A percentile compares a stretch with the other conserved stretches of the same genome.
These are phyloP conservation scores for Macaca mulatta DNA, from an alignment of 2,113 vertebrate genomes.

Conservation along the genomic window DNA sequence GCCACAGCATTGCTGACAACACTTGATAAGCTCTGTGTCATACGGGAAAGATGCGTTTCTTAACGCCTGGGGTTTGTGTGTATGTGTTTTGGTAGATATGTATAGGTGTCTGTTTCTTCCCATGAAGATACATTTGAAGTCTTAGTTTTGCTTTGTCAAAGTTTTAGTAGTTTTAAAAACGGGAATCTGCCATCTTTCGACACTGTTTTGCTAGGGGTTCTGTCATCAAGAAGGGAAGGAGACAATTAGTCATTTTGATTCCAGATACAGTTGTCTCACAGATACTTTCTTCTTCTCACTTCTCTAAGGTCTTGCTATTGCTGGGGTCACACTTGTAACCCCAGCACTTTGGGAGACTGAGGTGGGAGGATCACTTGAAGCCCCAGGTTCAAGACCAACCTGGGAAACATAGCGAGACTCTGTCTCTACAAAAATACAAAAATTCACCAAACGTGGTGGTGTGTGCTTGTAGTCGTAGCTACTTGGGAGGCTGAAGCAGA, in stretches of 20 bases:
- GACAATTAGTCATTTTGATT: conserved; percentile 31
- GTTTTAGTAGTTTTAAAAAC: conserved; percentile 25
- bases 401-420: too few species aligned
- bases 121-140: not conserved
- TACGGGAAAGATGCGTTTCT: conserved; percentile 35
- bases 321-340: too few species aligned
- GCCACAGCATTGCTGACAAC: conserved; percentile 12
- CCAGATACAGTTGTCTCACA: not conserved
- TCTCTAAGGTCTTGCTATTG: not conserved
- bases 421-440: too few species aligned
- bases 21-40: not conserved
- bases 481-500: too few species aligned
- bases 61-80: not conserved
- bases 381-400: too few species aligned
- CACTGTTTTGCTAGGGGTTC: not conserved
- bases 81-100: not conserved
- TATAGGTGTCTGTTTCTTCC: not conserved
- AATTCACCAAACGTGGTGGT: too few species aligned
- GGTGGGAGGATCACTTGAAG: too few species aligned
- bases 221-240: not conserved
- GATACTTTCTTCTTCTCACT: conserved; percentile 34
- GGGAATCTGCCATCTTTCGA: not conserved
- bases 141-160: conserved; percentile 44
- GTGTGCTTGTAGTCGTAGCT: too few species aligned
- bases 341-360: too few species aligned